Percentiles rank a stretch among this genome's conserved stretches.
These are phyloP conservation scores for Drosophila arawakana DNA, from an alignment of 1,140 invertebrate genomes.

Conservation along the genomic window DNA sequence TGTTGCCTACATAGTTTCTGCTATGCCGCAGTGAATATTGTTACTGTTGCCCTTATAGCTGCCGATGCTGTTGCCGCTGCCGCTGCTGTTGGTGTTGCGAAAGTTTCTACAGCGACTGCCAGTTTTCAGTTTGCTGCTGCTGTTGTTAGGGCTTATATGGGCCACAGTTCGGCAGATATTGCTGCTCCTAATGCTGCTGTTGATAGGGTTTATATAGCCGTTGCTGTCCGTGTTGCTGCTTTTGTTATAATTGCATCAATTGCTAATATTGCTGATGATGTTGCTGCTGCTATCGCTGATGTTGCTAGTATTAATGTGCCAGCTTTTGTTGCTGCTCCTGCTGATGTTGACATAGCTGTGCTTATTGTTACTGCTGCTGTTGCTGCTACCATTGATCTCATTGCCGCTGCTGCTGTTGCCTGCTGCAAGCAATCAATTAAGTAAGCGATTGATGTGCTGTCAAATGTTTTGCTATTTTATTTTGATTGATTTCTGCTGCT, in stretches of 20 bases:
- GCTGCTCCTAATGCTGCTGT: neutral
- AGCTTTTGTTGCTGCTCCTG: neutral
- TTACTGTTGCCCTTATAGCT: neutral
- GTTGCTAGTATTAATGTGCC: neutral
- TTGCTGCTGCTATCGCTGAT: neutral
- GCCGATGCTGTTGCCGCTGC: neutral
- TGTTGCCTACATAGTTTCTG: neutral
- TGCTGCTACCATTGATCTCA: neutral
- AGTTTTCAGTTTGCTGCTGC: neutral
- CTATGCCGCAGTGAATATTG: neutral
- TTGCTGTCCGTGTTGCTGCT: neutral
- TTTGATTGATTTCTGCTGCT: slow-evolving; percentile 70
- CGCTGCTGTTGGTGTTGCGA: slow-evolving; percentile 2
- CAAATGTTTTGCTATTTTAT: slow-evolving; percentile 58
- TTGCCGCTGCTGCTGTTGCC: slow-evolving; percentile 7
- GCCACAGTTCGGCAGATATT: neutral
- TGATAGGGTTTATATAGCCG: neutral
- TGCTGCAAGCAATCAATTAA: slow-evolving; percentile 70
- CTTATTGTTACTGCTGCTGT: neutral
- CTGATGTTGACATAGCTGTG: neutral
- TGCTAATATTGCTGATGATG: neutral
- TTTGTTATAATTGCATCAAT: neutral
- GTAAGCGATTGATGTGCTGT: slow-evolving; percentile 45
- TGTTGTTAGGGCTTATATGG: neutral
- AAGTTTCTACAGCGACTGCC: neutral